A percentile compares a stretch with the other conserved stretches of the same genome.
phyloP scores from a whole-genome alignment of 2,888 invertebrate species.

The Peribatodes rhomboidaria region DNA sequence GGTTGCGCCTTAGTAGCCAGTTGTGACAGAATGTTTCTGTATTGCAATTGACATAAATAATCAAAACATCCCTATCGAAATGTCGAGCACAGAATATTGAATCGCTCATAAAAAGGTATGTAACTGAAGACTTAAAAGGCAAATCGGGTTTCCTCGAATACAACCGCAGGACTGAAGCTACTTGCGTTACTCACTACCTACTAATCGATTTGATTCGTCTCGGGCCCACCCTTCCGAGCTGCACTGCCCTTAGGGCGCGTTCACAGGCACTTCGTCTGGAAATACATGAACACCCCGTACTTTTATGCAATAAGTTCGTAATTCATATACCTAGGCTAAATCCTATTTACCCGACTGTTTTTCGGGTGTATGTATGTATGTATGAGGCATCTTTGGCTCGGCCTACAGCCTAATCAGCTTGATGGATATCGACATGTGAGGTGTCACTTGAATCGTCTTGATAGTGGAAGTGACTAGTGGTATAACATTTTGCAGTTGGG shows the following conservation, averaged over 20 bases:
- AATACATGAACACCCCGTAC: not conserved
- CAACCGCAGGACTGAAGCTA: not conserved
- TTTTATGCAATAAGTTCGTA: too few species aligned
- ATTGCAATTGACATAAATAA: not conserved
- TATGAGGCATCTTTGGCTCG: too few species aligned
- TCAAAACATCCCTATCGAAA: not conserved
- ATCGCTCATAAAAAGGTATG: not conserved
- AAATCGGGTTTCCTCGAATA: not conserved
- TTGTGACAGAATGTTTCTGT: not conserved
- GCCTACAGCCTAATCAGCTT: too few species aligned
- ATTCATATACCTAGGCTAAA: too few species aligned
- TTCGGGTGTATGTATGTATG: too few species aligned
- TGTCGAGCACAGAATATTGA: not conserved
- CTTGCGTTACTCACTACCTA: not conserved
- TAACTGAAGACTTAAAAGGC: conserved; percentile 7
- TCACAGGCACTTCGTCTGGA: not conserved
- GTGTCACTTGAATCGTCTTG: too few species aligned
- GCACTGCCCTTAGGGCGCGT: conserved; percentile 3
- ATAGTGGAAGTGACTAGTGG: too few species aligned
- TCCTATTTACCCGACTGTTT: too few species aligned
- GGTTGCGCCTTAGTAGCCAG: not conserved
- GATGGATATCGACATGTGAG: too few species aligned
- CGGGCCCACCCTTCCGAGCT: conserved; percentile 11
- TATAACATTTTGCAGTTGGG: too few species aligned
- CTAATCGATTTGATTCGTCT: conserved; percentile 24